Conservation (phyloP, 1,140 invertebrate genomes). For the Caenorhabditis elegans region WBcel235 BX284605.5:7809501-7810000, state of each 20-base stretch:
- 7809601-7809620: conserved; percentile 43
- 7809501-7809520: conserved; percentile 42
- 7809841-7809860: conserved; percentile 21
- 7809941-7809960: not conserved
- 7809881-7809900: not conserved
- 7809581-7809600: conserved; percentile 47
- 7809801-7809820: conserved; percentile 45
- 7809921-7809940: not conserved
- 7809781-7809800: too few species aligned
- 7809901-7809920: conserved; percentile 6
- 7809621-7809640: conserved; percentile 51
- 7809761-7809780: not conserved
- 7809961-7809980: not conserved
- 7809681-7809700: conserved; percentile 50
- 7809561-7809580: conserved; percentile 39
- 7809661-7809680: conserved; percentile 52
- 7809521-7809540: conserved; percentile 37
- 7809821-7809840: conserved; percentile 36
- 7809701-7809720: conserved; percentile 36
- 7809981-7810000: not conserved
- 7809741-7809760: conserved; percentile 50
- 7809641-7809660: conserved; percentile 50
- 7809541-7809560: conserved; percentile 17
- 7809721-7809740: conserved; percentile 20
- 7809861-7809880: not conserved